Evolutionary conservation across 2,888 invertebrate genomes (phyloP).

Genomic region (Chironomus tentans): DNA sequence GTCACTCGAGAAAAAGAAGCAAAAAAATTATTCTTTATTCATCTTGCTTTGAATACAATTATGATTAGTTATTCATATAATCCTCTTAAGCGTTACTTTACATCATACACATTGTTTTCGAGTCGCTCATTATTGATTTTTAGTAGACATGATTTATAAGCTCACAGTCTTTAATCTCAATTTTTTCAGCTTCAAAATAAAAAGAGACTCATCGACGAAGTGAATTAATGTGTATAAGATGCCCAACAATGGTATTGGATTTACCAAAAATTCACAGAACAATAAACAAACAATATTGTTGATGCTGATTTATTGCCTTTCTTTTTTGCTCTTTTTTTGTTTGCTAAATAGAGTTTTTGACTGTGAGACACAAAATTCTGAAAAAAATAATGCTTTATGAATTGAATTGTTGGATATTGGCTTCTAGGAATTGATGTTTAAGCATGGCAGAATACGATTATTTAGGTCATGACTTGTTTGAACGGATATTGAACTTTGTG

Average conservation of each 20-base stretch:
- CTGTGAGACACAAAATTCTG: too few species aligned
- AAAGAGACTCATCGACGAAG: not conserved
- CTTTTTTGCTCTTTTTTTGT: not conserved
- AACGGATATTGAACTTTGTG: too few species aligned
- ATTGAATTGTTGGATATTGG: too few species aligned
- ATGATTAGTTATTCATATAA: not conserved
- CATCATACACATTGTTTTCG: not conserved
- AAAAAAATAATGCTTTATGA: too few species aligned
- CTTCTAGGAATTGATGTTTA: too few species aligned
- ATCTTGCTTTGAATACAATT: not conserved
- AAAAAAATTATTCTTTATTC: too few species aligned
- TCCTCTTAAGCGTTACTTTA: not conserved
- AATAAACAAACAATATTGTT: not conserved
- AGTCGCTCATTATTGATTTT: slow-evolving; percentile 3
- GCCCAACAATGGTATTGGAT: not conserved
- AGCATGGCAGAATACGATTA: too few species aligned
- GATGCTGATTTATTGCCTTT: not conserved
- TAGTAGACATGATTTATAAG: slow-evolving; percentile 8
- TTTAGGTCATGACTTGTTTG: too few species aligned
- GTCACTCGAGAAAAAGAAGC: too few species aligned
- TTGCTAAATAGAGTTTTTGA: too few species aligned
- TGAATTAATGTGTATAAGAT: not conserved
- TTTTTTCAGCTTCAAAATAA: not conserved
- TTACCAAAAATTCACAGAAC: not conserved
- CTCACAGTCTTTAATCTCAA: not conserved